phyloP scores from a whole-genome alignment of 1,140 invertebrate species.

The Sarcophaga peregrina region DNA sequence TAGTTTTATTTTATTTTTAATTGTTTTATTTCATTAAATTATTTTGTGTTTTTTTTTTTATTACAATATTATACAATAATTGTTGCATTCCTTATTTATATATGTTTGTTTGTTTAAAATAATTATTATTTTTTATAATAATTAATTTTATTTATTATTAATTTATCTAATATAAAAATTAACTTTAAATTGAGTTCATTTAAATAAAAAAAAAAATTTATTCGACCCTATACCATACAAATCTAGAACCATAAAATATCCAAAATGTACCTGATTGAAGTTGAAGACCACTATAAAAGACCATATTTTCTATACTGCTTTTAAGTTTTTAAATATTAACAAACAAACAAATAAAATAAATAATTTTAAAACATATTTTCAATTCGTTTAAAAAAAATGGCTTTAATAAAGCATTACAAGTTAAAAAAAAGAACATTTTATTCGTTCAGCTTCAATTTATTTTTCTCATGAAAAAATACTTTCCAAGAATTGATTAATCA shows the following conservation, averaged over 20 bases:
- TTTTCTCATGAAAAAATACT: too few relatives aligned
- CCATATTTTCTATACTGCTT: too few relatives aligned
- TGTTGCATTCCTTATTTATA: slow-evolving; percentile 18
- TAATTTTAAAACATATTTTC: too few relatives aligned
- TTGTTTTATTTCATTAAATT: background rate
- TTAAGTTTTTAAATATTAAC: background rate
- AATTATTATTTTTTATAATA: background rate
- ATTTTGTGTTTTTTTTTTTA: background rate
- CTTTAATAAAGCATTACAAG: too few relatives aligned
- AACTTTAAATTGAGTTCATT: slow-evolving; percentile 7
- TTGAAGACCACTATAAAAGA: background rate
- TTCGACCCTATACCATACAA: background rate
- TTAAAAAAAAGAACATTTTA: too few relatives aligned
- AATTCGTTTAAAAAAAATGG: too few relatives aligned
- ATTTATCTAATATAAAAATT: background rate
- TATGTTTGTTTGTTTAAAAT: slow-evolving; percentile 3
- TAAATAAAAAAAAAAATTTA: background rate
- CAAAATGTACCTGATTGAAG: slow-evolving; percentile 16
- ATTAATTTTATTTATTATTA: background rate
- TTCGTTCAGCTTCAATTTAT: too few relatives aligned
- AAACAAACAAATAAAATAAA: background rate
- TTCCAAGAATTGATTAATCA: too few relatives aligned
- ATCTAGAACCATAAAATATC: slow-evolving; percentile 7
- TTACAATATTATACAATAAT: background rate
- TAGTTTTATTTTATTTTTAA: background rate